Evolutionary conservation across 2,888 invertebrate species (phyloP).

Genomic region (Hyposoter dolosus): DNA sequence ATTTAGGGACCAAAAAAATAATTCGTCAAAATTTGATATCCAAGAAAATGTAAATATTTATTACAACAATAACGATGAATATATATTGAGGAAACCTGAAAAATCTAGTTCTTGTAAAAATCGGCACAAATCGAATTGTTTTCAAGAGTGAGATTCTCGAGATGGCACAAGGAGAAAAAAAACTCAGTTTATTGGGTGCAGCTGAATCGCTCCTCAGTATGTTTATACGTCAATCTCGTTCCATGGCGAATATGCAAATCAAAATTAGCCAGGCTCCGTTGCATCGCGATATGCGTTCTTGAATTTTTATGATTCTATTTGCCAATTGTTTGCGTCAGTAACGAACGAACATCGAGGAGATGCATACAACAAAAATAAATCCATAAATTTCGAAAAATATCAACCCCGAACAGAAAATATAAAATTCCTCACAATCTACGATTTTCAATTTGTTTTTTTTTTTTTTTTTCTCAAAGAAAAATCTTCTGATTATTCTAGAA

Average conservation of each 20-base stretch:
- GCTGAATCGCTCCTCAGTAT: constrained; percentile 48
- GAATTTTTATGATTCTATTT: constrained; percentile 2
- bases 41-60: neutral
- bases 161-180: neutral
- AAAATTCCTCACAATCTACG: neutral
- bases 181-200: constrained; percentile 20
- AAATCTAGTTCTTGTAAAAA: neutral
- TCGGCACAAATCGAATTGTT: neutral
- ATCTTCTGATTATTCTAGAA: neutral
- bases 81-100: neutral
- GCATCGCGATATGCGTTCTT: constrained; percentile 5
- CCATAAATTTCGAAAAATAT: neutral
- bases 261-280: constrained; percentile 35
- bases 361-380: neutral
- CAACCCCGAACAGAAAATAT: neutral
- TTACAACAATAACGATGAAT: neutral
- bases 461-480: neutral
- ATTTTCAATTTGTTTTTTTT: neutral
- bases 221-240: constrained; percentile 37
- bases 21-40: neutral
- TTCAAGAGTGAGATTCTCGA: neutral
- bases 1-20: neutral
- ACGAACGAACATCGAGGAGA: neutral
- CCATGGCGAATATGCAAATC: constrained; percentile 48
- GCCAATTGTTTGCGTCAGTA: neutral